phyloP scores from a whole-genome alignment of 2,113 vertebrate genomes.

The Platysteira castanea region DNA sequence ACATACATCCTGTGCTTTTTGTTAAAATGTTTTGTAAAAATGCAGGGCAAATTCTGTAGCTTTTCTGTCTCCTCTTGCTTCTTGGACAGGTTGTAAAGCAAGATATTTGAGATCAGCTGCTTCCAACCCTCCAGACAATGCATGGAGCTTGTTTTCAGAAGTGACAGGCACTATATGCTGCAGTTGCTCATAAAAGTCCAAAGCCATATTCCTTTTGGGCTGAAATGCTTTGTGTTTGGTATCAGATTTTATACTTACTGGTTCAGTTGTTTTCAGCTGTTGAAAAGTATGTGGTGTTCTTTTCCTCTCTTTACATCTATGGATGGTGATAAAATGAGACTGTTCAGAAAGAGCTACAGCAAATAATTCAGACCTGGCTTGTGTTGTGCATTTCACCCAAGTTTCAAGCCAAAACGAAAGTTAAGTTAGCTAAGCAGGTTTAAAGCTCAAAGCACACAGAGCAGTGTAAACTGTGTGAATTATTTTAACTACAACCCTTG shows the following conservation, averaged over 20 bases:
- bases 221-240: neutral
- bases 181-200: constrained; percentile 6
- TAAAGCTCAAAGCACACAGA: neutral
- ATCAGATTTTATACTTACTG: neutral
- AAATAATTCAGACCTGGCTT: constrained; percentile 19
- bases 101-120: neutral
- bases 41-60: neutral
- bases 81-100: neutral
- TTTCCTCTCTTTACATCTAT: neutral
- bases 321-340: constrained; percentile 18
- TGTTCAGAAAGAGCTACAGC: neutral
- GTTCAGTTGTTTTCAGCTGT: neutral
- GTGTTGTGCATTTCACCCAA: neutral
- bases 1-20: neutral
- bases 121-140: neutral
- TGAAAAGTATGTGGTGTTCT: neutral
- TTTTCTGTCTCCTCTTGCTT: neutral
- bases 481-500: constrained; percentile 20
- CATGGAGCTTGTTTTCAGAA: neutral
- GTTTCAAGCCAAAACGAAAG: constrained; percentile 2
- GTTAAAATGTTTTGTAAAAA: neutral
- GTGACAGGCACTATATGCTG: neutral
- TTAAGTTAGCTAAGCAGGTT: neutral
- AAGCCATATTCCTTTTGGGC: constrained; percentile 10
- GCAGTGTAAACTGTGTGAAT: neutral